Evolutionary conservation across 2,113 vertebrate genomes (phyloP).

Genomic region (Ploceus nigricollis): DNA sequence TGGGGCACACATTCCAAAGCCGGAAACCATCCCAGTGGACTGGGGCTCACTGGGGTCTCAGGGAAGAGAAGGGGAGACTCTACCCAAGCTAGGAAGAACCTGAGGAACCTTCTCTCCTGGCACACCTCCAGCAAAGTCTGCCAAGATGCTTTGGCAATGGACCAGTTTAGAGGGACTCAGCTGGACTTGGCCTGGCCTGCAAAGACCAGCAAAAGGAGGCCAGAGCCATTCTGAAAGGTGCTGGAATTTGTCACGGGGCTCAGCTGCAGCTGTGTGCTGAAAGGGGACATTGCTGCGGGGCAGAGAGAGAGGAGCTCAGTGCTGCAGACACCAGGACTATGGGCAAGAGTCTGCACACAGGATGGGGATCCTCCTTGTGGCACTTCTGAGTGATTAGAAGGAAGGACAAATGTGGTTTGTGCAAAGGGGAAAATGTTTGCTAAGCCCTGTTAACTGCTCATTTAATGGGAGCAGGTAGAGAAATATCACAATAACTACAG

Average conservation of each 20-base stretch:
- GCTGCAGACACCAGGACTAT: accelerated
- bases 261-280: neutral
- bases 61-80: neutral
- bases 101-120: neutral
- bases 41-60: neutral
- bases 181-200: slow-evolving; percentile 1
- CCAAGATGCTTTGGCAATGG: slow-evolving; percentile 1
- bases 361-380: neutral
- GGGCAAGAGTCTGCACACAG: accelerated
- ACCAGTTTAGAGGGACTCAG: neutral
- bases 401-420: neutral
- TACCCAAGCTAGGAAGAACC: neutral
- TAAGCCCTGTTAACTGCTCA: neutral
- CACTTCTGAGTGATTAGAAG: neutral
- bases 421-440: neutral
- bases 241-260: neutral
- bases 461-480: neutral
- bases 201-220: neutral
- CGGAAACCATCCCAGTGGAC: neutral
- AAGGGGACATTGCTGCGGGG: neutral
- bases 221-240: neutral
- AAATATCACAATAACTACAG: neutral
- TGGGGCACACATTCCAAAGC: neutral
- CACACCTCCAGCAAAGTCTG: neutral
- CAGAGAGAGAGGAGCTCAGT: neutral